Base-by-base conservation (phyloP, 1,140 invertebrate genomes). In the Drosophila tsacasi region DNA sequence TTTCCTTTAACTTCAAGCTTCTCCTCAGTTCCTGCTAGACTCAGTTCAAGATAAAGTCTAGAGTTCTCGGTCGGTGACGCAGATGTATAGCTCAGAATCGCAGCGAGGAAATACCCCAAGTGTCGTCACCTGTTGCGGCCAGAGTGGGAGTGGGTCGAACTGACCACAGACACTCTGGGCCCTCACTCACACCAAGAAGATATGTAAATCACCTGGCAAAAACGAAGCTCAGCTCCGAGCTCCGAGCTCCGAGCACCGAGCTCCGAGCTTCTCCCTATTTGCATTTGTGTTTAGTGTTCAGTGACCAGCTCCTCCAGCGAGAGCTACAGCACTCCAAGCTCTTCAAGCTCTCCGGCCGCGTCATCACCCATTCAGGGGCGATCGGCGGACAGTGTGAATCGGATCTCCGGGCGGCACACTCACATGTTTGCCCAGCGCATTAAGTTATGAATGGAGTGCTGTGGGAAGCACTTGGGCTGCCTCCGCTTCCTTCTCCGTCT, bases 81-180 rank as follows among this genome's bases (percentile, higher is more conserved):
- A 19, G 35, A 1, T 39, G 5, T 9, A 10, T n/a, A 35, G 23
- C 21, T 35, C 21, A 21, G 42, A 72, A 35, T 35, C 17, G 13
- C 6, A 10, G 10, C n/a, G 54, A 47, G 68, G 54, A 72, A 72
- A 59, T 72, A 59, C 68, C 35, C 42, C 32, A 27, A 35, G 8
- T 30, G 52, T 37, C 66, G 42, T 49, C 69, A 39, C 39, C 42
- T 59, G 42, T 13, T 23, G 5, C 19, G 8, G 8, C 15, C 52
- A 23, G 10, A 54, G 10, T 37, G 42, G 66, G 32, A 55, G 47
- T 57, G 67, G 67, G 76, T 64, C 73, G 54, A 71, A 83, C 81
- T 83, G 81, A 83, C 81, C 81, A 83, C 64, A 83, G 81, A 83
- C 81, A 83, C 66, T 61, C 50, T 69, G 49, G 63, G 32, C 8